Base-by-base conservation (phyloP, 92 coral and sea anemone species). In the Zoanthus sansibaricus region DNA sequence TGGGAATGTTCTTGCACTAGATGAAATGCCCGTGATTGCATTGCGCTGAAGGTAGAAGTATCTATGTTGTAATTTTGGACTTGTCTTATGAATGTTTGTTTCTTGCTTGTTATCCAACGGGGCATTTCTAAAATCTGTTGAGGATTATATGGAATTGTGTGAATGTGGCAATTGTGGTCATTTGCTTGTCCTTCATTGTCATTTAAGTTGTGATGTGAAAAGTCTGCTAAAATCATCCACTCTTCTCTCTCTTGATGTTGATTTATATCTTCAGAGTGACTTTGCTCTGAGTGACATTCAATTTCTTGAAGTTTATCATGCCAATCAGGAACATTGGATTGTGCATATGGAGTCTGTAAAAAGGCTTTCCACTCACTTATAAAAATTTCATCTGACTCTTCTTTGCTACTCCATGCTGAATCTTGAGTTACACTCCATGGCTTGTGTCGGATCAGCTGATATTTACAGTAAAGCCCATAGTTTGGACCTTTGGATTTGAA, bases 141-240 rank as follows among this genome's bases (percentile, higher is more conserved):
- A 37, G 79, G 73, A 62, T 54, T 86, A 86, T 86, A 76, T 49
- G 79, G 70, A 74, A 49, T 75, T 42, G 73, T 49, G 75, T 75
- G 47, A 74, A 75, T 74, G 55, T 86, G 84, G 84, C 89, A 86
- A 76, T 86, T 76, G 84, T 59, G 72, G 55, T 86, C 58, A 59
- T 67, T 32, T 66, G 55, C 15, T 56, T 12, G 49, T 56, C 58
- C 75, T 47, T 76, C 82, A 76, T 49, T 76, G 61, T 46, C 82
- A 76, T 30, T 30, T 6, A 75, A 30, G 61, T 44, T 76, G 61
- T 47, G 55, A 76, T 72, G 32, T 67, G 82, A 77, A 75, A 89
- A 83, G 83, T 91, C 85, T 46, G 94, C 82, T 21, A 93, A 73
- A 69, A 93, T 83, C 96, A 93, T 93, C 96, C 96, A 91, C 62